phyloP scores from a whole-genome alignment of 1,140 invertebrate species.

The Cephus cinctus region DNA sequence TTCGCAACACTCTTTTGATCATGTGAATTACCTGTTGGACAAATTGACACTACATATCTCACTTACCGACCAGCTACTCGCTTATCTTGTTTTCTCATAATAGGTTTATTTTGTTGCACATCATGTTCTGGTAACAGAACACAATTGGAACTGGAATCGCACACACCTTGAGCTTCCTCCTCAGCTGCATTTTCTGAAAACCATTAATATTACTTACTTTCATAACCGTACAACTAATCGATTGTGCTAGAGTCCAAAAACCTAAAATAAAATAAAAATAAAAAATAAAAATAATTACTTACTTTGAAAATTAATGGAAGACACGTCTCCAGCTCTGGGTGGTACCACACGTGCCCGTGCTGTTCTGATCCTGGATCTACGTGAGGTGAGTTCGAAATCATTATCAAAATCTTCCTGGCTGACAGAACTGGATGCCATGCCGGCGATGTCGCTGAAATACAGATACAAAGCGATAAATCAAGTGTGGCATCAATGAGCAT shows the following conservation, averaged over 20 bases:
- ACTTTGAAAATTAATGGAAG: conserved; percentile 42
- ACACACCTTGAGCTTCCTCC: conserved; percentile 36
- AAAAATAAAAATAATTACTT: conserved; percentile 12
- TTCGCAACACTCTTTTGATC: neutral
- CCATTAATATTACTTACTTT: too few relatives aligned
- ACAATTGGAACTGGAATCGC: conserved; percentile 31
- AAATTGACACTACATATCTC: neutral
- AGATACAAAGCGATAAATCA: neutral
- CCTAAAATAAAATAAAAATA: conserved; percentile 1
- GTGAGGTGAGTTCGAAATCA: conserved; percentile 60
- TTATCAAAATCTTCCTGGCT: conserved; percentile 67
- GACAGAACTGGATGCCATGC: conserved; percentile 67
- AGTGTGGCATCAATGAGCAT: neutral
- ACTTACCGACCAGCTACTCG: conserved; percentile 37
- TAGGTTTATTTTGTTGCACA: conserved; percentile 35
- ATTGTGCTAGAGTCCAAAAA: too few relatives aligned
- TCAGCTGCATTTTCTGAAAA: conserved; percentile 31
- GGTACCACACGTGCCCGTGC: conserved; percentile 57
- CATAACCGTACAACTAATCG: too few relatives aligned
- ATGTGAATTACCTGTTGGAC: too few relatives aligned
- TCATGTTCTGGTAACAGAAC: conserved; percentile 35
- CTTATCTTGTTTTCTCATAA: conserved; percentile 42
- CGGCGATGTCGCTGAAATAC: conserved; percentile 34
- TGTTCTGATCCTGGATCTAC: conserved; percentile 59
- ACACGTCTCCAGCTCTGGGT: conserved; percentile 40